phyloP scores from a whole-genome alignment of 2,797 vertebrate genomes.

The Xiphophorus birchmanni region DNA sequence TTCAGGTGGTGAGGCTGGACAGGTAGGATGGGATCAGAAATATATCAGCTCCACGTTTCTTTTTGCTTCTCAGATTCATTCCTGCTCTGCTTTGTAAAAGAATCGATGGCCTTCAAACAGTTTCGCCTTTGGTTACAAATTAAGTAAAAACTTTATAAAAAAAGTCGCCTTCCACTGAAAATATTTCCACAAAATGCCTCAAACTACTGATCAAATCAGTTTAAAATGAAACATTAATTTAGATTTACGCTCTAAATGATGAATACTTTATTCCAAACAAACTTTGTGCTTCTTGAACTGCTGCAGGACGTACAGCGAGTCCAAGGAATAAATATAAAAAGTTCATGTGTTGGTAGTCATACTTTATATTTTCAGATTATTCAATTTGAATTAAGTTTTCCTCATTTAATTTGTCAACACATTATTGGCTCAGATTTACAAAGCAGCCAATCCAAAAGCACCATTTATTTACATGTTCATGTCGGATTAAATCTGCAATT shows the following conservation, averaged over 20 bases:
- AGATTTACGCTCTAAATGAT: background rate
- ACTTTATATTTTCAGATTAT: background rate
- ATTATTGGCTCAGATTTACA: no score
- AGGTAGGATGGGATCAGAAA: background rate
- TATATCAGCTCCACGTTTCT: background rate
- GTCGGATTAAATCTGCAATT: no score
- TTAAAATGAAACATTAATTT: background rate
- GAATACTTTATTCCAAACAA: background rate
- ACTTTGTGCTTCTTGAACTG: background rate
- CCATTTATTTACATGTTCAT: no score
- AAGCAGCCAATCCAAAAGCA: no score
- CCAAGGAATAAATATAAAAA: background rate
- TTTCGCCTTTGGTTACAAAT: background rate
- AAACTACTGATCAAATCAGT: background rate
- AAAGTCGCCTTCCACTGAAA: background rate
- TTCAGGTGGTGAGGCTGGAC: conserved; percentile 6
- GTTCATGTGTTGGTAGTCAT: no score
- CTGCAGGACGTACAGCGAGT: background rate
- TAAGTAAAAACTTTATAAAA: background rate
- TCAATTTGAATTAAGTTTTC: background rate
- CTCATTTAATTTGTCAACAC: no score
- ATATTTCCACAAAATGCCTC: background rate
- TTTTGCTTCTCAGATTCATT: background rate
- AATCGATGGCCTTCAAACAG: background rate
- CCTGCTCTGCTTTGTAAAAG: background rate